Evolutionary conservation across 1,140 invertebrate species (phyloP).

Genomic region (Drosophila erecta): DNA sequence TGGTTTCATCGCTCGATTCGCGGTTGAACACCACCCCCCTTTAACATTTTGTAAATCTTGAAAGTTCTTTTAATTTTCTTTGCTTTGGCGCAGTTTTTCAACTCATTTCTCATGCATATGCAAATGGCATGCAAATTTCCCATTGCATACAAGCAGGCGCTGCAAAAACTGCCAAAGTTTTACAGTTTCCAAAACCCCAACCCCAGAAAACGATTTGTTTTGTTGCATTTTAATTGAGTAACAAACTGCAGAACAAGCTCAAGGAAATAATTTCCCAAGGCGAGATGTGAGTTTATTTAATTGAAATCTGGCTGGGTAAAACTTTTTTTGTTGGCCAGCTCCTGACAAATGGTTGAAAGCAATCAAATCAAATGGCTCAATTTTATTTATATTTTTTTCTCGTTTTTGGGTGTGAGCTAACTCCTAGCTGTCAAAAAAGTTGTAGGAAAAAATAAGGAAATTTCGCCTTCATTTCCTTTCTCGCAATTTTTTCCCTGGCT

Average conservation of each 20-base stretch:
- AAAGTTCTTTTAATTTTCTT: constrained; percentile 39
- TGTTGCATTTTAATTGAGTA: constrained; percentile 69
- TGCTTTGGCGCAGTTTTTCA: constrained; percentile 16
- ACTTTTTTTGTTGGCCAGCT: constrained; percentile 29
- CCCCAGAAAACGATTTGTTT: constrained; percentile 38
- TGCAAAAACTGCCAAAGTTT: constrained; percentile 40
- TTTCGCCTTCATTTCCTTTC: constrained; percentile 31
- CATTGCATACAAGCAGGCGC: constrained; percentile 67
- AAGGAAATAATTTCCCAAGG: constrained; percentile 5
- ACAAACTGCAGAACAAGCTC: constrained; percentile 27
- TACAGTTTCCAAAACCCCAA: constrained; percentile 8
- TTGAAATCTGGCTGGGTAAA: constrained; percentile 39
- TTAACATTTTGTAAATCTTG: constrained; percentile 64
- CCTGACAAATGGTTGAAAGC: constrained; percentile 31
- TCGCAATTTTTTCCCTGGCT: constrained; percentile 11
- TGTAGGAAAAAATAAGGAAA: constrained; percentile 20
- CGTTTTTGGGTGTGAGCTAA: no score
- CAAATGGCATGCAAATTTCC: constrained; percentile 71
- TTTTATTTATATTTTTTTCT: constrained; percentile 12
- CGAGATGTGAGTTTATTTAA: constrained; percentile 47
- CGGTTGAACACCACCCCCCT: constrained; percentile 3
- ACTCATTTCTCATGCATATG: constrained; percentile 66
- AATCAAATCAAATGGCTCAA: constrained; percentile 46
- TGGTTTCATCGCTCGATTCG: constrained; percentile 42
- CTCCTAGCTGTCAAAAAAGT: constrained; percentile 20